Conservation (phyloP, 2,797 vertebrate genomes). For the Arctocebus calabarensis region DNA sequence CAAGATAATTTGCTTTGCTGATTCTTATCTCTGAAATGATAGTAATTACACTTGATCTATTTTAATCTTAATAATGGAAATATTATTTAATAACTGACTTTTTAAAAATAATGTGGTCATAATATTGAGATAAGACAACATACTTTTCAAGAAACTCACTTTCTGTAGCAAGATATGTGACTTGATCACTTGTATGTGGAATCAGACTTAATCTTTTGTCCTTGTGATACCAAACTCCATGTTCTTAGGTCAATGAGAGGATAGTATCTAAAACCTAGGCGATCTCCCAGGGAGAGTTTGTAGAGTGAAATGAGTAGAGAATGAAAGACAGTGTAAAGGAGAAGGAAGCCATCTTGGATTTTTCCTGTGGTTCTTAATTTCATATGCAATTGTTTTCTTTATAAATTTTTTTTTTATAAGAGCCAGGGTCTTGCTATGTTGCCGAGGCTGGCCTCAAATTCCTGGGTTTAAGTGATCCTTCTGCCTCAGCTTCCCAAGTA, state of each 20-base stretch:
- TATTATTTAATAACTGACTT: conserved; percentile 9
- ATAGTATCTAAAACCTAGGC: not conserved
- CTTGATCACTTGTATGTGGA: not conserved
- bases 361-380: not conserved
- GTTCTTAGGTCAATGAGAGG: not conserved
- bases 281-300: not conserved
- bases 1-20: conserved; percentile 2
- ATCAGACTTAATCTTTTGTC: conserved; percentile 8
- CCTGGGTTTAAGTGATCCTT: not conserved
- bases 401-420: not conserved
- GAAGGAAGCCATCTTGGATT: not conserved
- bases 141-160: conserved; percentile 45
- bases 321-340: not conserved
- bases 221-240: not conserved
- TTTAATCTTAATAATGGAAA: conserved; percentile 11
- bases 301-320: not conserved
- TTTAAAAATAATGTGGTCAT: not conserved
- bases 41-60: not conserved
- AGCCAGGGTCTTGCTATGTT: not conserved
- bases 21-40: conserved; percentile 53
- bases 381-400: not conserved
- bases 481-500: not conserved
- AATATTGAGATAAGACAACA: conserved; percentile 28
- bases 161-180: not conserved
- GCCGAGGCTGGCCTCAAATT: not conserved